Base-by-base conservation (phyloP, 1,140 invertebrate genomes). In the Bombyx mandarina region DNA sequence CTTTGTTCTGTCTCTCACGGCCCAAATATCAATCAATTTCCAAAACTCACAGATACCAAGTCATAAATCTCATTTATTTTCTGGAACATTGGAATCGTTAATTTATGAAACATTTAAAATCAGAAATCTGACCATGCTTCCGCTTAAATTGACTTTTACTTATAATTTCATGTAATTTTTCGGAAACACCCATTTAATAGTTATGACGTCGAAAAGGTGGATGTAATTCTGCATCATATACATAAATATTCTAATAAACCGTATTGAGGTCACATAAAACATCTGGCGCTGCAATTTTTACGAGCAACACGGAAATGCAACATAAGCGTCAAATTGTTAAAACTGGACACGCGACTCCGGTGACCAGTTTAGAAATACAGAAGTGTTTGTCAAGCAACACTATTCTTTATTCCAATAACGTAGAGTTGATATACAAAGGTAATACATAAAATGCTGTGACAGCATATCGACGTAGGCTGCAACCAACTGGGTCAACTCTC, bases 401-500 rank as follows among this genome's bases (percentile, higher is more conserved):
- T 63, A 57, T 44, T 45, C 57, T 52, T 62, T 65, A 60, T 72
- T 10, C 48, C 22, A 35, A 35, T 46, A 35, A n/a, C 58, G 52
- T 58, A 59, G 65, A 65, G 55, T 50, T 55, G 49, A 22, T 51
- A 57, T 22, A 7, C 12, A 45, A 55, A 57, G 54, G 66, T 48
- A 54, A 59, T 67, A 57, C 26, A 44, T 62, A 65, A 62, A 44
- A 58, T 61, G 65, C 71, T 66, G 66, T 71, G 63, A 77, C 67
- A 70, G 67, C 66, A 71, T 71, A 75, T 78, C 65, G 73, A 76
- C 72, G 63, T 73, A 66, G 69, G 52, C 56, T 62, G 65, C 67
- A 79, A 75, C 77, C 77, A 60, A 75, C 73, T 80, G 75, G 70
- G 65, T 69, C 57, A 64, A 61, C 69, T 75, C 75, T 80, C 72